A percentile compares a stretch with the other conserved stretches of the same genome.
Evolutionary conservation across 1,140 invertebrate genomes (phyloP).

Genomic region (Plutomurus gul): DNA sequence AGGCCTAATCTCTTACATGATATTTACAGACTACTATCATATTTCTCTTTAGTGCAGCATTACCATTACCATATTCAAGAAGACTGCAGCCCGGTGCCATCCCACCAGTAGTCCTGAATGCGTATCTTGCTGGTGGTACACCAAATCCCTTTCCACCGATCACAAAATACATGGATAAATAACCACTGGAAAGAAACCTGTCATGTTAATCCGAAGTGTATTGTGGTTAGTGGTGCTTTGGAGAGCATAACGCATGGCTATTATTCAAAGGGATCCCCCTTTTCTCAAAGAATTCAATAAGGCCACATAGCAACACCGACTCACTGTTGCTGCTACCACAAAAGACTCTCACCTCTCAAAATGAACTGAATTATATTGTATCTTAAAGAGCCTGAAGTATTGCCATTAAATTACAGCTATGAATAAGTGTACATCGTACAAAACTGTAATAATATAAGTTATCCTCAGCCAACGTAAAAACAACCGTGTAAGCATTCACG

Average conservation of each 20-base stretch:
- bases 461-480: too few relatives aligned
- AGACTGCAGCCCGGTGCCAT: too few relatives aligned
- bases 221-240: not conserved
- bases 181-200: not conserved
- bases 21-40: not conserved
- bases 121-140: not conserved
- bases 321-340: too few relatives aligned
- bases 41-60: not conserved
- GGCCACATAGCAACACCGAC: too few relatives aligned
- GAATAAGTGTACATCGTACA: too few relatives aligned
- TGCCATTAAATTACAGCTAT: not conserved
- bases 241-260: too few relatives aligned
- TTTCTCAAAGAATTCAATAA: too few relatives aligned
- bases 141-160: slow-evolving; percentile 1
- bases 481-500: too few relatives aligned
- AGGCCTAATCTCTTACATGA: not conserved
- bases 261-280: too few relatives aligned
- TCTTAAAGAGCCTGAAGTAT: not conserved
- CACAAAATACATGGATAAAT: slow-evolving; percentile 17
- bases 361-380: not conserved
- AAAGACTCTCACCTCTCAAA: too few relatives aligned
- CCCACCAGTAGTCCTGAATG: not conserved
- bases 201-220: slow-evolving; percentile 7
- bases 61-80: not conserved
- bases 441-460: too few relatives aligned